phyloP scores from a whole-genome alignment of 1,140 invertebrate genomes.

The Cylas formicarius region DNA sequence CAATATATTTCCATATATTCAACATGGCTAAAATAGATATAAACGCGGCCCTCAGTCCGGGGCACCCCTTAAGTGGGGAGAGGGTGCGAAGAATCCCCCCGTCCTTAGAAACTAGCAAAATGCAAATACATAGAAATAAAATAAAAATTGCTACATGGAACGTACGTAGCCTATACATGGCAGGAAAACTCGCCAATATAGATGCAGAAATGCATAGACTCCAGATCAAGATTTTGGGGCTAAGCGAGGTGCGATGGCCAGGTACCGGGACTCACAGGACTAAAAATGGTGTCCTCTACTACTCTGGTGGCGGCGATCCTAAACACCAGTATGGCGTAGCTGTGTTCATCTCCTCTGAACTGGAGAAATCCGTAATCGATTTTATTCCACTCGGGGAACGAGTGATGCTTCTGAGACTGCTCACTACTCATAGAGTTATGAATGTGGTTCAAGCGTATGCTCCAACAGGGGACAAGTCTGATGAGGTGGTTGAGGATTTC shows the following conservation, averaged over 20 bases:
- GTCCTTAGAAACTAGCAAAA: not conserved
- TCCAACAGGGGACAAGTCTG: constrained; percentile 23
- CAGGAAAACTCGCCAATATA: constrained; percentile 17
- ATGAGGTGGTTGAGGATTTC: constrained; percentile 24
- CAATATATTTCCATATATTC: no score
- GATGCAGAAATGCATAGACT: constrained; percentile 18
- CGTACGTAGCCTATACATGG: constrained; percentile 9
- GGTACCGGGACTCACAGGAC: constrained; percentile 6
- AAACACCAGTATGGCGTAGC: constrained; percentile 20
- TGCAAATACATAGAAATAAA: constrained; percentile 5
- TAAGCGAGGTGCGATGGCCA: constrained; percentile 13
- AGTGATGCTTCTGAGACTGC: constrained; percentile 24
- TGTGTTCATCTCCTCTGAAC: constrained; percentile 11
- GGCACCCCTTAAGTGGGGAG: no score
- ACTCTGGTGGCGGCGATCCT: constrained; percentile 10
- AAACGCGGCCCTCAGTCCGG: no score
- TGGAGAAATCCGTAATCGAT: constrained; percentile 10
- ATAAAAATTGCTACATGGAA: constrained; percentile 12
- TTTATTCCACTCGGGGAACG: constrained; percentile 15
- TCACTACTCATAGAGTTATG: constrained; percentile 20
- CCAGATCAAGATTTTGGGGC: constrained; percentile 13
- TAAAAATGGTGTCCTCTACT: constrained; percentile 10
- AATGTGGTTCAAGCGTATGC: constrained; percentile 37
- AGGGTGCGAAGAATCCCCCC: constrained; percentile 9
- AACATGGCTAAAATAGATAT: no score